Conservation (phyloP, 2,888 invertebrate genomes). For the Brachyptera risi region DNA sequence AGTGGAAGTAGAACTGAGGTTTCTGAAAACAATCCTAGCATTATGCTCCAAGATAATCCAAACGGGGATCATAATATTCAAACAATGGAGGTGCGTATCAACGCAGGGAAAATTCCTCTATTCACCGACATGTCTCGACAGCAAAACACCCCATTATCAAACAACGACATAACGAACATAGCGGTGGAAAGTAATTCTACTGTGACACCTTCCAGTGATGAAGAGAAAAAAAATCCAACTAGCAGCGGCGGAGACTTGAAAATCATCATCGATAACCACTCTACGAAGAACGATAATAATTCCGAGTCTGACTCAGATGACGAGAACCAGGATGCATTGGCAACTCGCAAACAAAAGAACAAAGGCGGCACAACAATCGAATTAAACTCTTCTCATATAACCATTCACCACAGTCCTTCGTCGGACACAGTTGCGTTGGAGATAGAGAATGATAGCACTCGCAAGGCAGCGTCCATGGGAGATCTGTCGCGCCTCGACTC, state of each 20-base stretch:
- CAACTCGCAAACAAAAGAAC: slow-evolving; percentile 32
- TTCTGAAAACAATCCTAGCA: too few species aligned
- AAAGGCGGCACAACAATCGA: slow-evolving; percentile 61
- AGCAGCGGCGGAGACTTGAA: neutral
- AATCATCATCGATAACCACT: neutral
- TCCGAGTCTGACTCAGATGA: slow-evolving; percentile 48
- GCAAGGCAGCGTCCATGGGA: slow-evolving; percentile 75
- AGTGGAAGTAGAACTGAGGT: slow-evolving; percentile 27
- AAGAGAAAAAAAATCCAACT: neutral
- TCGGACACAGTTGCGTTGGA: slow-evolving; percentile 17
- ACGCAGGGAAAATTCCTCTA: slow-evolving; percentile 3
- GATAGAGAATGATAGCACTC: slow-evolving; percentile 53
- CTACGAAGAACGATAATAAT: neutral
- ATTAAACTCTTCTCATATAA: slow-evolving; percentile 68
- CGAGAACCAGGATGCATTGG: slow-evolving; percentile 14
- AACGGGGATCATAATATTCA: neutral
- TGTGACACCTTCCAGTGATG: neutral
- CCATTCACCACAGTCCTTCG: slow-evolving; percentile 59
- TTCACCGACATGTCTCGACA: slow-evolving; percentile 19
- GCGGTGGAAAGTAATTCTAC: slow-evolving; percentile 4
- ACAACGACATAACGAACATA: slow-evolving; percentile 20
- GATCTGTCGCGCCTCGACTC: slow-evolving; percentile 68
- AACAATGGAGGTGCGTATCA: neutral
- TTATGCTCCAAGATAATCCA: neutral
- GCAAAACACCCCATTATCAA: slow-evolving; percentile 12